Base-by-base conservation (phyloP, 1,140 invertebrate genomes). In the Caenorhabditis brenneri region DNA sequence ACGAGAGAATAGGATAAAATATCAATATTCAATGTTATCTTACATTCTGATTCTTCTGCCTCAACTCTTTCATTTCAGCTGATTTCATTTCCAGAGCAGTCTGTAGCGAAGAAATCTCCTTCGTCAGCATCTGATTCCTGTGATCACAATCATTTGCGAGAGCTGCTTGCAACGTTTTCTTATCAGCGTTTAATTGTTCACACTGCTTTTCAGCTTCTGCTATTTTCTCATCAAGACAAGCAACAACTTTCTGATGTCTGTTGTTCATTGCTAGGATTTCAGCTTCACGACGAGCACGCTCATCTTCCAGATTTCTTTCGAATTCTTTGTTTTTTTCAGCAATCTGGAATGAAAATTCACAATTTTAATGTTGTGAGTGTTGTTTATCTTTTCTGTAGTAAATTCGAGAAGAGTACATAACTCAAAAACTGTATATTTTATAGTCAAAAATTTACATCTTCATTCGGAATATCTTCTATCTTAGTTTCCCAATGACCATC, bases 31-130 rank as follows among this genome's bases (percentile, higher is more conserved):
- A 15, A 31, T 6, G 19, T 9, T 12, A 39, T 22, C 58, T 74
- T 36, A 78, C 58, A 42, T 81, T 31, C 27, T 85, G 84, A 85
- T 87, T 85, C 49, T 87, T 84, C 53, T 86, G 85, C 24, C 86
- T 31, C 46, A 87, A 48, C 12, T 87, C 86, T 53, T 86, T 86
- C 81, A 87, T 87, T 55, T 87, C 86, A 16, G 42, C 55, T 19
- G 69, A 85, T 49, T 86, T 86, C 58, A 87, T 60, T 69, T 87
- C 85, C 0, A 87, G 69, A 9, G 86, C 86, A 42, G 82, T 87
- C 39, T 87, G 82, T 22, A 87, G 82, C n/a, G 83, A 85, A 19
- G 49, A 79, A 10, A 87, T 84, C 48, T 87, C 86, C 16, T 84
- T 81, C 5, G 86, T 65, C 4, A 87, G 55, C 81, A 78, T 87